Evolutionary conservation across 2,888 invertebrate genomes (phyloP), one percentile per base, ranked within the genome.

Genomic region (Nomada flava): DNA sequence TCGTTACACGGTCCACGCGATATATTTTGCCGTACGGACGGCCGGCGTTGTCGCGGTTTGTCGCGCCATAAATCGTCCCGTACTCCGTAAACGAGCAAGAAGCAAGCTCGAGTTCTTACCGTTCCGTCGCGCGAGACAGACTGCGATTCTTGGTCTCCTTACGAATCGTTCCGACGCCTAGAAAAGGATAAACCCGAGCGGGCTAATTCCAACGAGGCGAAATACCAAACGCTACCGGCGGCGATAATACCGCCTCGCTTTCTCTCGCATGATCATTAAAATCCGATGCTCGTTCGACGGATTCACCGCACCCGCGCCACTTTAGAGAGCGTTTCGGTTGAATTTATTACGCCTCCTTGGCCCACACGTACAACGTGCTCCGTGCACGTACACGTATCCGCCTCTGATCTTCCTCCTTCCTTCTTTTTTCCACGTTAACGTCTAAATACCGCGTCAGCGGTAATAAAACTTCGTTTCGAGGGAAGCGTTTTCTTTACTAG

Each of bases 221-320:
- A 76, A 79, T 76, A 57, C 73, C 79, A 44, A 50, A 20, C 23
- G 71, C 75, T 78, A 87, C 75, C 79, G 69, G 13, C 44, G 36
- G 36, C 67, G 65, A 73, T 69, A 63, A 83, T 72, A 64, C 80
- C 26, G 74, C 62, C 72, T 77, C 71, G 86, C 84, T 87, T 88
- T 88, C 88, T 84, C 88, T 76, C 42, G 67, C 63, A n/a, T 13
- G 53, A 65, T 62, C 76, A 83, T 87, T 87, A 83, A 82, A 60
- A 71, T 75, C 50, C 67, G 29, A n/a, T 1, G 10, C 47, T 42
- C 36, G 76, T 63, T 81, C 75, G 13, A 70, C 52, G 85, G 84
- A 82, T 87, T 75, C 73, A 42, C 69, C 79, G 72, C 84, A 75
- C 72, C 68, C 85, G 85, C 81, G 80, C 68, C 71, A 47, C 60